A percentile compares a stretch with the other conserved stretches of the same genome.
These are phyloP conservation scores for Chrysomela aeneicollis DNA, from an alignment of 2,888 invertebrate species.

Conservation along the genomic window DNA sequence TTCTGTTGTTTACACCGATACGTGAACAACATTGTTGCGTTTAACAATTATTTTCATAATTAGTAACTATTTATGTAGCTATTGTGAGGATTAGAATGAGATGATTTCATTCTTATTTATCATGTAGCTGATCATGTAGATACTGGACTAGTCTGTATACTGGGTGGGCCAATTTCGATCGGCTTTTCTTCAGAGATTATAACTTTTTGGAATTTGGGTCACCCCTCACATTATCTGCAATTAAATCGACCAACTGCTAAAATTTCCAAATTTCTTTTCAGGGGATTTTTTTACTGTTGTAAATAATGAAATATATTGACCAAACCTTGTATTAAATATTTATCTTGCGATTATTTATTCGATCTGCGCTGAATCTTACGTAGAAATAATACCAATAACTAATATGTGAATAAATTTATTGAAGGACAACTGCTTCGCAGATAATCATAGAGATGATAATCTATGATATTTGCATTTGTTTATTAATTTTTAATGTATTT, in stretches of 20 bases:
- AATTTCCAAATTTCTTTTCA: too few relatives aligned
- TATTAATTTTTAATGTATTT: slow-evolving; percentile 29
- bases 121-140: background rate
- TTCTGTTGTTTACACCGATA: slow-evolving; percentile 6
- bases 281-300: too few relatives aligned
- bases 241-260: too few relatives aligned
- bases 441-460: slow-evolving; percentile 29
- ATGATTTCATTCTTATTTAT: background rate
- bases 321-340: background rate
- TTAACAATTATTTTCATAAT: background rate
- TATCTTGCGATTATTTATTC: background rate
- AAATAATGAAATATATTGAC: too few relatives aligned
- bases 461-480: slow-evolving; percentile 38
- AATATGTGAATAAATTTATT: slow-evolving; percentile 33
- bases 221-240: too few relatives aligned
- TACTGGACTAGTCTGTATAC: too few relatives aligned
- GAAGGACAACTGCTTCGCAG: slow-evolving; percentile 40
- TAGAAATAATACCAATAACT: slow-evolving; percentile 11
- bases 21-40: background rate
- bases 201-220: too few relatives aligned
- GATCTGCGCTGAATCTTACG: background rate
- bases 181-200: too few relatives aligned
- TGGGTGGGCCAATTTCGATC: too few relatives aligned
- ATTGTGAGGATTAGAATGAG: background rate
- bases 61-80: background rate